A percentile compares a stretch with the other conserved stretches of the same genome.
phyloP scores from a whole-genome alignment of 2,888 invertebrate genomes.

The Cryptus viduatorius region DNA sequence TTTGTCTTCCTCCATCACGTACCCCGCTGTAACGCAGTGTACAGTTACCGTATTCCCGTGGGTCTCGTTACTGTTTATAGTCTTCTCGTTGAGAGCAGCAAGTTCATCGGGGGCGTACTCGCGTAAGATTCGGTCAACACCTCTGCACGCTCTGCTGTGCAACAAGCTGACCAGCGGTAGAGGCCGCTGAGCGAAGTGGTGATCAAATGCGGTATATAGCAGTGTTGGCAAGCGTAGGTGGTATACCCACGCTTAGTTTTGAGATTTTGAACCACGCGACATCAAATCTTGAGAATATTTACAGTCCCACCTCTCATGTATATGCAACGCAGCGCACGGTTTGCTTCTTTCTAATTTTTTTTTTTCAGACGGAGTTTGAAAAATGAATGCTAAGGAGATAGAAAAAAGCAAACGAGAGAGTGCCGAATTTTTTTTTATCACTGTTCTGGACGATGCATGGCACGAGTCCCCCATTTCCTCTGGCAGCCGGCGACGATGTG shows the following conservation, averaged over 20 bases:
- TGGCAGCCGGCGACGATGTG: constrained; percentile 51
- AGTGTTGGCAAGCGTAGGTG: constrained; percentile 44
- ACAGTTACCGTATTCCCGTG: constrained; percentile 5
- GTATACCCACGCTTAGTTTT: constrained; percentile 32
- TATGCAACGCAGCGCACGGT: not conserved
- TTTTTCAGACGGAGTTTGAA: not conserved
- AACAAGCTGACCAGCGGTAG: constrained; percentile 9
- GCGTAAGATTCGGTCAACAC: constrained; percentile 32
- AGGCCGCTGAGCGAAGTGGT: not conserved
- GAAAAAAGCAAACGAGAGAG: constrained; percentile 34
- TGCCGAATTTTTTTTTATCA: constrained; percentile 37
- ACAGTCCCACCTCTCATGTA: constrained; percentile 32
- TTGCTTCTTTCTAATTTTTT: constrained; percentile 1
- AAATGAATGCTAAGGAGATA: constrained; percentile 25
- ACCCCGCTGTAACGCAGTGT: not conserved
- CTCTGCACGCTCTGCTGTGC: not conserved
- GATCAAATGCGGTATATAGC: not conserved
- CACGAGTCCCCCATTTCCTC: constrained; percentile 44
- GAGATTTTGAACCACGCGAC: constrained; percentile 56
- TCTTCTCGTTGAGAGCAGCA: constrained; percentile 6
- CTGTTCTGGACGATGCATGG: constrained; percentile 59
- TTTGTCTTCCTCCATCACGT: not conserved
- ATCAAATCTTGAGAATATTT: constrained; percentile 51
- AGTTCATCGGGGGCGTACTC: not conserved
- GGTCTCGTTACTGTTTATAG: constrained; percentile 38